These are phyloP conservation scores for Columba guinea DNA, from an alignment of 2,797 vertebrate species.

Conservation along the genomic window DNA sequence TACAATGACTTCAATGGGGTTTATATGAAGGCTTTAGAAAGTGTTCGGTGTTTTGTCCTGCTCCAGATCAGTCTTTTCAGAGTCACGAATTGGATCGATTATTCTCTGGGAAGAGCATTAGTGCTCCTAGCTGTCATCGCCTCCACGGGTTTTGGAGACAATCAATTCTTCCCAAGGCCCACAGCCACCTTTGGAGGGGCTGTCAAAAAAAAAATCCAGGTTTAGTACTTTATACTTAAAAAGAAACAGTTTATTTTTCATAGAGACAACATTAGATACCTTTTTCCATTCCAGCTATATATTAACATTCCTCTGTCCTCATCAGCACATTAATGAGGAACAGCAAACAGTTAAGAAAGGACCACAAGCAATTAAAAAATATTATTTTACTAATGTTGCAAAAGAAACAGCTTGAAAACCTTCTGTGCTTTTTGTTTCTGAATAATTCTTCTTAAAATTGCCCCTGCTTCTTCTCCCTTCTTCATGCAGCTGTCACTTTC, in stretches of 20 bases:
- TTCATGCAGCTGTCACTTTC: neutral
- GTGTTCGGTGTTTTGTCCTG: neutral
- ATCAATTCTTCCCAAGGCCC: neutral
- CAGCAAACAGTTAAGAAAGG: neutral
- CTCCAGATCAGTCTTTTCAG: neutral
- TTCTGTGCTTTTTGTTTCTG: neutral
- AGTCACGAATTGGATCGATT: neutral
- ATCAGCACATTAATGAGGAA: neutral
- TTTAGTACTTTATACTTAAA: neutral
- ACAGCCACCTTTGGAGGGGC: neutral
- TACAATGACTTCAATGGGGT: neutral
- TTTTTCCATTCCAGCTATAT: neutral
- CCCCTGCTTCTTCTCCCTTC: neutral
- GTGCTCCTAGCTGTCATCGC: neutral
- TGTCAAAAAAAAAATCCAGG: neutral
- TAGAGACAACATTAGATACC: neutral
- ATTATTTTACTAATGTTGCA: neutral
- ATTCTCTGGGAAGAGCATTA: neutral
- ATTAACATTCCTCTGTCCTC: neutral
- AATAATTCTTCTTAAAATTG: neutral
- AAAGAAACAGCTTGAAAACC: constrained; percentile 32
- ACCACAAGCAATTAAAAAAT: neutral
- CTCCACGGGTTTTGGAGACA: neutral
- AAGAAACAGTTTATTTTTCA: neutral
- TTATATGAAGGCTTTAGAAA: neutral